Evolutionary conservation across 2,888 invertebrate species (phyloP), one percentile per base, ranked within the genome.

Genomic region (Drosophila eohydei): DNA sequence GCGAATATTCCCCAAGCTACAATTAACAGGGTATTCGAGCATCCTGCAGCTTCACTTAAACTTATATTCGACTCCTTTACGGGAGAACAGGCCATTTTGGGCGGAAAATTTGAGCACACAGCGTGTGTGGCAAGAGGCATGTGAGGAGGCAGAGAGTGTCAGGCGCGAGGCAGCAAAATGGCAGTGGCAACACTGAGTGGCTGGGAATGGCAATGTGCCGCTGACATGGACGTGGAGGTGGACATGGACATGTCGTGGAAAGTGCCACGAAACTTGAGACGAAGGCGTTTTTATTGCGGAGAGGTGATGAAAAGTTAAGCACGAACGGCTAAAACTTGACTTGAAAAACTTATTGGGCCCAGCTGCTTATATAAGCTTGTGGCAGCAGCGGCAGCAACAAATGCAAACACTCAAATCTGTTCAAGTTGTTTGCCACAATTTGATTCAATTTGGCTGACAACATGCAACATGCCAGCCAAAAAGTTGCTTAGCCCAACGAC

Each of bases 341-440:
- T 69, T 65, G 69, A 32, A 64, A 67, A 78, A 78, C 78, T 78
- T 78, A 74, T 78, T 67, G 63, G 64, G 34, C 54, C 48, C 59
- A 74, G 62, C 63, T 76, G 75, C 62, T 70, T 72, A 59, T 43
- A 77, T 73, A 77, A 73, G 71, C 59, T 75, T 76, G 76, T 43
- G 72, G 62, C 77, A 60, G 30, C 38, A 34, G 9, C 38, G 58
- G 6, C 34, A 52, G 46, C 34, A 57, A 51, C 67, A 57, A 54
- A 48, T 65, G 58, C 71, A 54, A 71, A 69, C 70, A 81, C 74
- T 80, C 64, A 83, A 83, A 83, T 87, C 82, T 84, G 75, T 80
- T 73, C 85, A 80, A 82, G 80, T 84, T 87, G 80, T 72, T 74
- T 78, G 87, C 82, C 82, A 63, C 84, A 83, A 84, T 83, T 83